Conservation (phyloP, 2,797 vertebrate species). For the Falco peregrinus region DNA sequence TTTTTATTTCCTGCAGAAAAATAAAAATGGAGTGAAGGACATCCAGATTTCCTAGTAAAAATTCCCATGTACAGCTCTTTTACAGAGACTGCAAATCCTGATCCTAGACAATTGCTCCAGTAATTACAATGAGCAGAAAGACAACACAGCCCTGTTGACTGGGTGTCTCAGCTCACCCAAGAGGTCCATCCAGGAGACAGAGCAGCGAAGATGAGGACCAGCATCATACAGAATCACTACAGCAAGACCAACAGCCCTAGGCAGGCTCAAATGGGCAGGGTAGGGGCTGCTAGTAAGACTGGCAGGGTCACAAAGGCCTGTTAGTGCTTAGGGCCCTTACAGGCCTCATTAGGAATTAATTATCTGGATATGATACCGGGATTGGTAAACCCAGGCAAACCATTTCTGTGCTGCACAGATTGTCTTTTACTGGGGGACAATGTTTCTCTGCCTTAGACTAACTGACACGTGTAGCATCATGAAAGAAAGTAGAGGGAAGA, state of each 20-base stretch:
- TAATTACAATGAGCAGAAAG: background rate
- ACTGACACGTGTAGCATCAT: background rate
- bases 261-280: background rate
- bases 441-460: background rate
- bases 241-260: background rate
- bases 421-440: background rate
- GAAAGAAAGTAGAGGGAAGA: background rate
- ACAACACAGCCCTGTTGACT: background rate
- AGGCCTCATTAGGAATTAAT: background rate
- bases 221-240: accelerated
- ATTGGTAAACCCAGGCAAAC: background rate
- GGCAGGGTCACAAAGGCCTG: background rate
- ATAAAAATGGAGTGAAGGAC: background rate
- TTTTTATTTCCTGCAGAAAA: background rate
- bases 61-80: background rate
- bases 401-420: background rate
- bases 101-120: background rate
- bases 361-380: background rate
- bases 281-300: background rate
- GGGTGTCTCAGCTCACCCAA: background rate
- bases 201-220: background rate
- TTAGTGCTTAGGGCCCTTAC: background rate
- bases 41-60: background rate
- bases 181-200: background rate
- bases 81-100: background rate